Percentiles rank a stretch among this genome's conserved stretches.
phyloP scores from a whole-genome alignment of 2,113 vertebrate genomes.

The Diphyllodes magnificus region DNA sequence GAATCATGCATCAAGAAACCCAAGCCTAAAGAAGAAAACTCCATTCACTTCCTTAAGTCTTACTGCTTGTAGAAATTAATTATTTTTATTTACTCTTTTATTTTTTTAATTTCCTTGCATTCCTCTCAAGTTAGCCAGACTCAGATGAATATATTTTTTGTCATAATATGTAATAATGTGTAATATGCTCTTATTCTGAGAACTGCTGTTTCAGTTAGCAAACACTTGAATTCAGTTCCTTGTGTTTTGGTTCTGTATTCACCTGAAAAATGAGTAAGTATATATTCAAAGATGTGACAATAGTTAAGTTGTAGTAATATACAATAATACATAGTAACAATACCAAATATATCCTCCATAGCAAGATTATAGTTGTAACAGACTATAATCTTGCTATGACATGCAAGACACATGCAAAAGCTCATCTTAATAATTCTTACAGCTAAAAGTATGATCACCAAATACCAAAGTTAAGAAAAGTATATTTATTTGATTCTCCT shows the following conservation, averaged over 20 bases:
- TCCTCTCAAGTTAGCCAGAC: not conserved
- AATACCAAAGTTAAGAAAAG: conserved; percentile 18
- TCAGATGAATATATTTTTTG: not conserved
- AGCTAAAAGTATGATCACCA: not conserved
- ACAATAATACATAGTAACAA: not conserved
- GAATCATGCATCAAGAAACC: not conserved
- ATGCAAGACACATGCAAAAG: not conserved
- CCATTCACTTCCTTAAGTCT: not conserved
- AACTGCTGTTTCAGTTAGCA: not conserved
- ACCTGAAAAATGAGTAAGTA: not conserved
- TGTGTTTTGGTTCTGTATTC: not conserved
- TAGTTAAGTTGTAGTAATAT: not conserved
- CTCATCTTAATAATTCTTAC: not conserved
- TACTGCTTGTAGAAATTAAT: not conserved
- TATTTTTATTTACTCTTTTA: not conserved
- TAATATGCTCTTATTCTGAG: not conserved
- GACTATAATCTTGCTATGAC: not conserved
- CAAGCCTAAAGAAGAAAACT: not conserved
- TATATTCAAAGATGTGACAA: not conserved
- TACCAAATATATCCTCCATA: not conserved
- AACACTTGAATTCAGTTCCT: not conserved
- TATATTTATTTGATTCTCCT: conserved; percentile 36
- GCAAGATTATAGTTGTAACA: not conserved
- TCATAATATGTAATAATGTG: not conserved
- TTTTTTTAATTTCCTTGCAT: not conserved